Evolutionary conservation across 2,888 invertebrate genomes (phyloP).

Genomic region (Mellilla xanthometata): DNA sequence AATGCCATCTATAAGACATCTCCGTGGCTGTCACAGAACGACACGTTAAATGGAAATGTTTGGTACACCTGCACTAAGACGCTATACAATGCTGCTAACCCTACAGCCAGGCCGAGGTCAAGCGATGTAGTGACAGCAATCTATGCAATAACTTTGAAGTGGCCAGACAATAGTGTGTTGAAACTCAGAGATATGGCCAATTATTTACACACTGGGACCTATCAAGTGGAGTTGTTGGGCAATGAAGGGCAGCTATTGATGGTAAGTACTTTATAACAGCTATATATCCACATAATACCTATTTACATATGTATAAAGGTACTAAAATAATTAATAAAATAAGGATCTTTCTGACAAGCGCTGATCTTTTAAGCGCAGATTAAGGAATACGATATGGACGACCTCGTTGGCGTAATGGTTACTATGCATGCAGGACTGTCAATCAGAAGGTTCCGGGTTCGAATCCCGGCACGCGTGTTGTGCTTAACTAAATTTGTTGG

Average conservation of each 20-base stretch:
- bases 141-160: slow-evolving; percentile 87
- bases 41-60: slow-evolving; percentile 85
- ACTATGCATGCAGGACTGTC: too few relatives aligned
- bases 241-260: slow-evolving; percentile 41
- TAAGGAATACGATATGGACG: too few relatives aligned
- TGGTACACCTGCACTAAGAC: slow-evolving; percentile 86
- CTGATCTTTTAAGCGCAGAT: too few relatives aligned
- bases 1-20: slow-evolving; percentile 91
- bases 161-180: slow-evolving; percentile 85
- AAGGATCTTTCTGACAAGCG: too few relatives aligned
- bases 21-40: slow-evolving; percentile 93
- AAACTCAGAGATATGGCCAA: slow-evolving; percentile 42
- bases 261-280: slow-evolving; percentile 43
- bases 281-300: too few relatives aligned
- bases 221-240: slow-evolving; percentile 53
- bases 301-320: background rate
- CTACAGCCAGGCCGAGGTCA: slow-evolving; percentile 40
- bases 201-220: slow-evolving; percentile 47
- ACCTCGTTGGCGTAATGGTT: too few relatives aligned
- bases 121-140: slow-evolving; percentile 58
- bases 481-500: too few relatives aligned
- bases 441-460: too few relatives aligned
- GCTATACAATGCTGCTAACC: slow-evolving; percentile 42
- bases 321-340: too few relatives aligned
- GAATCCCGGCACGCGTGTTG: too few relatives aligned